Percentiles rank a stretch among this genome's conserved stretches.
Evolutionary conservation across 2,113 vertebrate species (phyloP).

Genomic region (Drymodes brunneopygia): DNA sequence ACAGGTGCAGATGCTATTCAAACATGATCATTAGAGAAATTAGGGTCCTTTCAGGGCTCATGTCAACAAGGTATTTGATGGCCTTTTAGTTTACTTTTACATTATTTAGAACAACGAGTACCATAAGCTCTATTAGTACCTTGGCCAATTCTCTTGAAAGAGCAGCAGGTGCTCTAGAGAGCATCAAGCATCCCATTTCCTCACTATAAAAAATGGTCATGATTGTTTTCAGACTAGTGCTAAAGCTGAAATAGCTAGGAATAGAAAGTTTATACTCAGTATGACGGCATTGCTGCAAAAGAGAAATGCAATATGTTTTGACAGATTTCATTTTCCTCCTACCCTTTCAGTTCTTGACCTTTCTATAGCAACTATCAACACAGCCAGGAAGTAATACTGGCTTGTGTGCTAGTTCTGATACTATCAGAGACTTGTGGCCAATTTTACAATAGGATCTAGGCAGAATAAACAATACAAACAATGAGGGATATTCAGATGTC

Average conservation of each 20-base stretch:
- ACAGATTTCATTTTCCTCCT: not conserved
- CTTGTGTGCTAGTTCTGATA: not conserved
- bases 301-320: not conserved
- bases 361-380: not conserved
- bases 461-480: not conserved
- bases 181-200: not conserved
- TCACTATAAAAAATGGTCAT: not conserved
- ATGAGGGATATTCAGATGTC: not conserved
- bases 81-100: not conserved
- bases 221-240: not conserved
- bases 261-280: not conserved
- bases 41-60: not conserved
- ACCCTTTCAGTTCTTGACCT: slow-evolving; percentile 15
- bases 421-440: not conserved
- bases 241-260: not conserved
- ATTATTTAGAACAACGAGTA: not conserved
- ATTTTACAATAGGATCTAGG: not conserved
- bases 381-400: not conserved
- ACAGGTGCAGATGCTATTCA: not conserved
- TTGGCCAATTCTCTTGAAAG: not conserved
- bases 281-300: not conserved
- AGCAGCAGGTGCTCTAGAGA: not conserved
- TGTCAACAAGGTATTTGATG: not conserved
- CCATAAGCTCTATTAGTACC: not conserved
- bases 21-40: not conserved